Base-by-base conservation (phyloP, 2,113 vertebrate species). In the Oryzias melastigma region DNA sequence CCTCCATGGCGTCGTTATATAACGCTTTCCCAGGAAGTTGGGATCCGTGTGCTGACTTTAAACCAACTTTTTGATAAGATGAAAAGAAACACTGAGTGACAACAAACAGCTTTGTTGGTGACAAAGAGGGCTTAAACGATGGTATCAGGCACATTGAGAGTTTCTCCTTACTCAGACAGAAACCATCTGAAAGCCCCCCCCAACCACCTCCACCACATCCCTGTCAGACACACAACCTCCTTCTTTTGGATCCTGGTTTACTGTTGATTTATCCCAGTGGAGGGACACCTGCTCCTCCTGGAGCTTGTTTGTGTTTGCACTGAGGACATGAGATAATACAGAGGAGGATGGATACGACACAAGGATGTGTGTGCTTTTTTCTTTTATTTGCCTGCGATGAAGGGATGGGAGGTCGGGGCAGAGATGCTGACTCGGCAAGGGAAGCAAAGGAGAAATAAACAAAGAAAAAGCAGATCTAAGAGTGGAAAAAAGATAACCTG, bases 251-350 rank as follows among this genome's bases (percentile, higher is more conserved):
- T 90, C 84, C 88, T 88, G 83, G 71, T 88, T 68, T 52, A 68
- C 27, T 90, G 85, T 92, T 91, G 89, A 82, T 89, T 86, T 82
- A 87, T 84, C 75, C 83, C 79, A 69, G 44, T 74, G 74, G 78
- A 77, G 55, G 68, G 75, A 86, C 88, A 90, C 85, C 84, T 89
- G 88, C 74, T 82, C 80, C 65, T 83, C 55, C 65, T 69, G 72
- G 62, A 80, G 66, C 73, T 74, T 90, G 84, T 90, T 89, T 91
- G 78, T 90, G 80, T 91, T 91, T 88, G 87, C 78, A 85, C 69
- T 87, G 71, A 81, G 58, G 82, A 83, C 79, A 75, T 65, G 48
- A 73, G 65, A 85, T 82, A 73, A 71, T 67, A 46, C 71, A 43
- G 49, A 14, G 13, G 73, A 62, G 66, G 70, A 72, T 18, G 44